Evolutionary conservation across 2,888 invertebrate species (phyloP), one percentile per base, ranked within the genome.

Genomic region (Uloborus plumipes): DNA sequence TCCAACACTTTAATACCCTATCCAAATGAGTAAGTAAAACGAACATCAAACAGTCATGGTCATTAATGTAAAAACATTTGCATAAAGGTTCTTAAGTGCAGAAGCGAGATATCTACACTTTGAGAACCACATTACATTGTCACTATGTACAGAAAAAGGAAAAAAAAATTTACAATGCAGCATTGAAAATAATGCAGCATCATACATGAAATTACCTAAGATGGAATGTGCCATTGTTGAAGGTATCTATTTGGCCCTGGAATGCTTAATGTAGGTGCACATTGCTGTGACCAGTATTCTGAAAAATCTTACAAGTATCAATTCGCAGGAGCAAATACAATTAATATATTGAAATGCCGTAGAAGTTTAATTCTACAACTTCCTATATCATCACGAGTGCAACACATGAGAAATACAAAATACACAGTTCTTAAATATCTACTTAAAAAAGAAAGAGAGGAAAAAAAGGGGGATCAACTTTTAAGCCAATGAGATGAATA

Each of bases 221-320:
- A 76, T 82, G 81, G 81, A 82, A 82, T 82, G 81, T 82, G 81
- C 81, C 81, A 82, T 82, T 82, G 81, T 82, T 76, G 75, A 82
- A 82, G 74, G 69, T 74, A 81, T 74, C 75, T 82, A 76, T 82
- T 75, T 74, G 64, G 58, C 47, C 64, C 58, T 82, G 81, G 81
- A 82, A 82, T 82, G 81, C 81, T 76, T 74, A 58, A 50, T 59
- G 15, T n/a, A 62, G 64, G 74, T 74, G 69, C 74, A 79, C 22
- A 53, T 31, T 64, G 39, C n/a, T 80, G 69, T 65, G 50, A 67
- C 53, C 70, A 1, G 2, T 14, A 14, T 59, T 59, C 59, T 59
- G n/a, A 18, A 53, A 64, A 78, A 50, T 58, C 15, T 66, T 50
- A 62, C 22, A 78, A 78, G 78, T 72, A 78, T 59, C 64, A 78